Evolutionary conservation across 2,113 vertebrate species (phyloP).

Genomic region (Uropsilus gracilis): DNA sequence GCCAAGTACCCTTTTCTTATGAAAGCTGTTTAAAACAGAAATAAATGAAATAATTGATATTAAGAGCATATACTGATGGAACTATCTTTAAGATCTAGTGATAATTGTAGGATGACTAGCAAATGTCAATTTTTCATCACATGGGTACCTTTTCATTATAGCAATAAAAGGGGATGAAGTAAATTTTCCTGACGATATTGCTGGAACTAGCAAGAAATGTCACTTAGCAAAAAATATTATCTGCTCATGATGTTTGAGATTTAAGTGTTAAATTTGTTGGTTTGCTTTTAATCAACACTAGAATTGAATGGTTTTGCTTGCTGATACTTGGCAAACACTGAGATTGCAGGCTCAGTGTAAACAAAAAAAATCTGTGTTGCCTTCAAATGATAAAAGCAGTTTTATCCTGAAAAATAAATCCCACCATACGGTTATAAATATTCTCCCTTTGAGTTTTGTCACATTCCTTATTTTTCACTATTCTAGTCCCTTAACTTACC

Average conservation of each 20-base stretch:
- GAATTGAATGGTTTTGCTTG: background rate
- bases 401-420: too few species aligned
- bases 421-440: fast-evolving
- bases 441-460: background rate
- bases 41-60: background rate
- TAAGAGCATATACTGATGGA: too few species aligned
- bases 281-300: background rate
- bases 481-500: background rate
- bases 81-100: background rate
- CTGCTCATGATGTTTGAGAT: background rate
- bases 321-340: background rate
- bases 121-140: background rate
- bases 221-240: too few species aligned
- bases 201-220: background rate
- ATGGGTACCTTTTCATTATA: too few species aligned
- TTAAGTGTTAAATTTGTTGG: background rate
- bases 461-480: background rate
- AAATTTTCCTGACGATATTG: background rate
- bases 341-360: fast-evolving
- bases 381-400: too few species aligned
- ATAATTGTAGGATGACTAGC: background rate
- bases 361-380: too few species aligned
- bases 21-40: background rate
- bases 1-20: background rate
- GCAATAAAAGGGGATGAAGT: background rate